These are phyloP conservation scores for Musca domestica DNA, from an alignment of 1,140 invertebrate species.

Conservation along the genomic window DNA sequence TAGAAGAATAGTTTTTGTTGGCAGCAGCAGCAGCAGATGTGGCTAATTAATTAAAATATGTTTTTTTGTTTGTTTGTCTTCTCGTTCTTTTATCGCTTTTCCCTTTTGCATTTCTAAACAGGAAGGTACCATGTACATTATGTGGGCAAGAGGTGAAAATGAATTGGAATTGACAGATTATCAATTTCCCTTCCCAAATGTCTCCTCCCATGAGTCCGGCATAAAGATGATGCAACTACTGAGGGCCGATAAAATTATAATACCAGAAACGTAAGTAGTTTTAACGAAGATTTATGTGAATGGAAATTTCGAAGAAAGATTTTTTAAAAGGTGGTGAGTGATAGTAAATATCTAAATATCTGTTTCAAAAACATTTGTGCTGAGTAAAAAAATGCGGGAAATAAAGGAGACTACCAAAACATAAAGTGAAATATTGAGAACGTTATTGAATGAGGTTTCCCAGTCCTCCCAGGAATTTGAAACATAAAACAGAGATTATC, in stretches of 20 bases:
- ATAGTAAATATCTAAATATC: too few species aligned
- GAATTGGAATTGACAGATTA: constrained; percentile 53
- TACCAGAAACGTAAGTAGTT: constrained; percentile 56
- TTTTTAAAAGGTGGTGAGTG: too few species aligned
- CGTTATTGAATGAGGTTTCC: too few species aligned
- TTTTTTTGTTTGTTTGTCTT: neutral
- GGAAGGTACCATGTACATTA: constrained; percentile 71
- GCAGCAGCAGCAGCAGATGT: neutral
- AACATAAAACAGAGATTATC: too few species aligned
- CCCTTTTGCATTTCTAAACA: constrained; percentile 40
- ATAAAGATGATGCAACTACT: constrained; percentile 50
- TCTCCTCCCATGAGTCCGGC: constrained; percentile 42
- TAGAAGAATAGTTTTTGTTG: neutral
- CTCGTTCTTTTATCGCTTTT: neutral
- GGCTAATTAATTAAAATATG: neutral
- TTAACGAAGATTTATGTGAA: too few species aligned
- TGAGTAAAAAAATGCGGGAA: too few species aligned
- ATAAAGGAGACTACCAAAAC: too few species aligned
- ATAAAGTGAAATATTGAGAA: too few species aligned
- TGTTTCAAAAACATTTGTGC: too few species aligned
- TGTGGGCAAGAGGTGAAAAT: constrained; percentile 62
- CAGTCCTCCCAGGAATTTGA: too few species aligned
- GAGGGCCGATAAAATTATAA: constrained; percentile 49
- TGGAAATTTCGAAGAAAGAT: too few species aligned
- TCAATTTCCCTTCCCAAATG: constrained; percentile 48